Evolutionary conservation across 2,888 invertebrate genomes (phyloP).

Genomic region (Meliscaeva auricollis): DNA sequence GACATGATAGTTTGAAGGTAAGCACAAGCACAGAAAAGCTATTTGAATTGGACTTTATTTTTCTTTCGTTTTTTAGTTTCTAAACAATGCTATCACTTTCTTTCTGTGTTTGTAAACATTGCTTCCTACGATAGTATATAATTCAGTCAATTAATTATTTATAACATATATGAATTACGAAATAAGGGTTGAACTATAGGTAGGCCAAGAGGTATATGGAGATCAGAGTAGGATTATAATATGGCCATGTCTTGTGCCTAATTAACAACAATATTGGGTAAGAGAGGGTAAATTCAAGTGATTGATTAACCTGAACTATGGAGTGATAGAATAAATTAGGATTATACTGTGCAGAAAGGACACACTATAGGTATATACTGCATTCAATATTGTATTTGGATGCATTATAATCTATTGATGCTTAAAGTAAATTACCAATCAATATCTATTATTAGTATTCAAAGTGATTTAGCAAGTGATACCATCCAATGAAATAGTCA

Average conservation of each 20-base stretch:
- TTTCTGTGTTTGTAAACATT: too few species aligned
- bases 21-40: too few species aligned
- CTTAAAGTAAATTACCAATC: conserved; percentile 39
- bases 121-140: too few species aligned
- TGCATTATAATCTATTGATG: conserved; percentile 10
- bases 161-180: not conserved
- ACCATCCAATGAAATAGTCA: not conserved
- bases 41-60: too few species aligned
- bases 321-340: conserved; percentile 61
- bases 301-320: conserved; percentile 61
- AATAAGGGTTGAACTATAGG: conserved; percentile 19
- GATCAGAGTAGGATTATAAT: not conserved
- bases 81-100: too few species aligned
- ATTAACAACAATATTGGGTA: conserved; percentile 40
- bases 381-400: conserved; percentile 7
- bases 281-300: conserved; percentile 42
- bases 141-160: not conserved
- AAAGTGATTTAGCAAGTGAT: not conserved
- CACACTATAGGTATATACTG: conserved; percentile 44
- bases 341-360: not conserved
- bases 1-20: too few species aligned
- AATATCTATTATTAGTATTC: conserved; percentile 1
- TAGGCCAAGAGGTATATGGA: not conserved
- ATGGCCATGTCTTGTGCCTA: conserved; percentile 10
- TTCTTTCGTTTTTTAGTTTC: too few species aligned